A percentile compares a stretch with the other conserved stretches of the same genome.
Evolutionary conservation across 2,113 vertebrate genomes (phyloP).

Genomic region (Jacana jacana): DNA sequence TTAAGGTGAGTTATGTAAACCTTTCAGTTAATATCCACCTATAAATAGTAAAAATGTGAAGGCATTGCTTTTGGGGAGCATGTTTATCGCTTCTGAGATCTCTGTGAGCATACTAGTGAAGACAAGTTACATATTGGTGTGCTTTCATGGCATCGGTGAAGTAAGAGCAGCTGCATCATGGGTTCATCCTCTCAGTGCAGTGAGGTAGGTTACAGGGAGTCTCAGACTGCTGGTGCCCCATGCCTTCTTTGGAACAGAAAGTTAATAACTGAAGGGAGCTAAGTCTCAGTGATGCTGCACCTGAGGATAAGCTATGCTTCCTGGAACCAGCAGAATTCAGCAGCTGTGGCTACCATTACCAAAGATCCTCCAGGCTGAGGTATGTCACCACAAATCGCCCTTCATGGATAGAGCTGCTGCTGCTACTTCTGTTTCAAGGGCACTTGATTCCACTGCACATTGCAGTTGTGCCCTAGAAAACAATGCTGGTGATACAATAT

Average conservation of each 20-base stretch:
- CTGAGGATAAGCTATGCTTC: background rate
- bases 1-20: background rate
- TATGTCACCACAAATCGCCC: background rate
- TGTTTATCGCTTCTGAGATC: background rate
- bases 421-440: background rate
- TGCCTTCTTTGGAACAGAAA: background rate
- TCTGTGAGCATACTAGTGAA: background rate
- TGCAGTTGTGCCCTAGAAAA: background rate
- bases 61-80: background rate
- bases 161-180: background rate
- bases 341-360: background rate
- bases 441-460: background rate
- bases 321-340: background rate
- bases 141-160: background rate
- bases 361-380: background rate
- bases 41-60: background rate
- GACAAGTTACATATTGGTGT: background rate
- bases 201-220: accelerated
- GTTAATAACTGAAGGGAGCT: background rate
- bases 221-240: background rate
- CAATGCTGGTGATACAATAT: background rate
- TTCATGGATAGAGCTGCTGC: background rate
- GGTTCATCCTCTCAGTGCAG: background rate
- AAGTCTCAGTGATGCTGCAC: background rate
- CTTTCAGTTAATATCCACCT: background rate